These are phyloP conservation scores for Yasuhikotakia modesta DNA, from an alignment of 2,797 vertebrate genomes.

Conservation along the genomic window DNA sequence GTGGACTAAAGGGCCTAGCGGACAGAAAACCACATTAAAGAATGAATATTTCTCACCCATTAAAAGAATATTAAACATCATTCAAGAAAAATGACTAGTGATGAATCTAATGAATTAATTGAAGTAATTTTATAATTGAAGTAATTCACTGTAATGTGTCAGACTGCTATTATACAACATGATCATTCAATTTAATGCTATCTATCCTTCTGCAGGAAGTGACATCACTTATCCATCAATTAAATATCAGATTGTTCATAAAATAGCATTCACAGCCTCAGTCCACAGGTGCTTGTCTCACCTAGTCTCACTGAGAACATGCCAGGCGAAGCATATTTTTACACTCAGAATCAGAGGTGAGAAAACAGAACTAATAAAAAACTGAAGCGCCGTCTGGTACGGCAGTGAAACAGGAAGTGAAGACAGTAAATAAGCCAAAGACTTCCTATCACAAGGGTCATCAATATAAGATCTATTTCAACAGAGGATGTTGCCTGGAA, in stretches of 20 bases:
- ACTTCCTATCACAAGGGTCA: background rate
- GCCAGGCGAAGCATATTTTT: background rate
- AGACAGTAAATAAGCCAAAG: conserved; percentile 11
- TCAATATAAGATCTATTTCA: conserved; percentile 1
- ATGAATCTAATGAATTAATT: too few species aligned
- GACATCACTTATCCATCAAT: background rate
- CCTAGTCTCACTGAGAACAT: background rate
- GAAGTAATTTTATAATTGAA: too few species aligned
- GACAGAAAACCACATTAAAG: too few species aligned
- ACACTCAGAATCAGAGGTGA: background rate
- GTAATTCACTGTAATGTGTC: too few species aligned
- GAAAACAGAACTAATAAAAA: background rate
- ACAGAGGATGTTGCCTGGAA: background rate
- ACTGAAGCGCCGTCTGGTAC: conserved; percentile 29
- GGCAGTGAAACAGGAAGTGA: conserved; percentile 36
- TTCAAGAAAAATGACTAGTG: too few species aligned
- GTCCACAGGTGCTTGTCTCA: background rate
- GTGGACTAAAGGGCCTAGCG: too few species aligned
- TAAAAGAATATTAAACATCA: too few species aligned
- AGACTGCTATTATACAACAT: background rate
- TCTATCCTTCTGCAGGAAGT: background rate
- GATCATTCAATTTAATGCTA: background rate
- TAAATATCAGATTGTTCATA: background rate
- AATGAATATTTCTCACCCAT: too few species aligned
- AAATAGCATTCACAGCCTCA: background rate